Base-by-base conservation (phyloP, 2,888 invertebrate species). In the Tridacna gigas region DNA sequence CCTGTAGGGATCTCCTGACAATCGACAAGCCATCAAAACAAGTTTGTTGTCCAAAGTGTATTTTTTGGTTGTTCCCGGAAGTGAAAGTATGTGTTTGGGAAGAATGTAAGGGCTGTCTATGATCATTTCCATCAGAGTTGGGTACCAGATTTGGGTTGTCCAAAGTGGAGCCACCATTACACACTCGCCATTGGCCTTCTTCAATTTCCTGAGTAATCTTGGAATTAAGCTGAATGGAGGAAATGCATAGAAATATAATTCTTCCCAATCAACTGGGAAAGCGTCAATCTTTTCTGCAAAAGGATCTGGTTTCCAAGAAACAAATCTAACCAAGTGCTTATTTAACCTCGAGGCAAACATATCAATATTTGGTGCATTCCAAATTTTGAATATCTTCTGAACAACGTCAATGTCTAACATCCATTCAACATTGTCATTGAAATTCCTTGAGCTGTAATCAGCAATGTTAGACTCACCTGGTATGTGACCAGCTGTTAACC, bases 141-240 rank as follows among this genome's bases (percentile, higher is more conserved):
- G 51, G 28, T 47, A 80, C 25, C 25, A 76, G 26, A 26, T 77
- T 63, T 80, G 80, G 7, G 80, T 69, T 26, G 25, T 20, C 80
- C 77, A 77, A 12, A 77, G 12, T 45, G 81, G 77, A 66, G 77
- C 73, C 74, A 81, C 74, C 65, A 81, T 51, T 28, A 81, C 28
- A 26, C n/a, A 26, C 15, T 81, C 73, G 73, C 73, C 81, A 28
- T 66, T 15, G 65, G 74, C 77, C 48, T 77, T 22, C 37, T 73
- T 63, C n/a, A 74, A 15, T 66, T 82, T 82, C 66, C 51, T 45
- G 28, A 82, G 3, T 9, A 77, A 9, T 26, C 77, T 51, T 28
- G 37, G 60, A 15, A 77, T 51, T 26, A 73, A 28, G 47, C 82
- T 82, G 82, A 82, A 77, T 77, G 77, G 82, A 25, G 82, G 74